These are phyloP conservation scores for Indicator maculatus DNA, from an alignment of 2,113 vertebrate genomes.

Conservation along the genomic window DNA sequence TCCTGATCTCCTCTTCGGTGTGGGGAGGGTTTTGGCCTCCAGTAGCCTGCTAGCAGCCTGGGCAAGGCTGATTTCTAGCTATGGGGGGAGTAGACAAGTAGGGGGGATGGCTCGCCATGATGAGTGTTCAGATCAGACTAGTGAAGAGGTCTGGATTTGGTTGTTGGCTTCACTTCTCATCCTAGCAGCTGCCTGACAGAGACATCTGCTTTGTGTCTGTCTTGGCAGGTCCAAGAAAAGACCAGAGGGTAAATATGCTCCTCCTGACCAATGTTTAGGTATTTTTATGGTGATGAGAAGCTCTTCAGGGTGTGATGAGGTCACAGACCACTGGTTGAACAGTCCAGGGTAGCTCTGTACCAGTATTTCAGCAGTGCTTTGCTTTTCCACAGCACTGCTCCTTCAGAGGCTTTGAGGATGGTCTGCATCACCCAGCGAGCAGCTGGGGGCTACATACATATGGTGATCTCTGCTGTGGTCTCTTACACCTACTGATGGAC, in stretches of 20 bases:
- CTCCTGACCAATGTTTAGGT: not conserved
- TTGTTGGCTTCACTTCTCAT: not conserved
- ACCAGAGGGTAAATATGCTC: not conserved
- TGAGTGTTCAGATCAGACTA: not conserved
- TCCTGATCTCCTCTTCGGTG: no score
- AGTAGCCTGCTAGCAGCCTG: no score
- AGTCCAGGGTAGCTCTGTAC: not conserved
- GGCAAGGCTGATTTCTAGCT: no score
- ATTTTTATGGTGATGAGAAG: not conserved
- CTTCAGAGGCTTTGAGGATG: not conserved
- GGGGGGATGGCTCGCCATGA: not conserved
- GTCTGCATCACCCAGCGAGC: not conserved
- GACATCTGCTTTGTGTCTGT: not conserved
- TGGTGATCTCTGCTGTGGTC: not conserved
- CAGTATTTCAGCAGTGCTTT: not conserved
- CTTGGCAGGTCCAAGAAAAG: not conserved
- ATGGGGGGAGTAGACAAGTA: no score
- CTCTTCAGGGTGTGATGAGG: not conserved
- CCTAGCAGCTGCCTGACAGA: not conserved
- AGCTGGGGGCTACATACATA: accelerated
- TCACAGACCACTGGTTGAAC: not conserved
- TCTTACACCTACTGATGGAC: no score
- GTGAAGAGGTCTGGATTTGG: not conserved
- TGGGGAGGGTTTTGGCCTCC: no score
- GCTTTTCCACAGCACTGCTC: not conserved